These are phyloP conservation scores for Monodelphis domestica DNA, from an alignment of 2,797 vertebrate genomes.

Conservation along the genomic window DNA sequence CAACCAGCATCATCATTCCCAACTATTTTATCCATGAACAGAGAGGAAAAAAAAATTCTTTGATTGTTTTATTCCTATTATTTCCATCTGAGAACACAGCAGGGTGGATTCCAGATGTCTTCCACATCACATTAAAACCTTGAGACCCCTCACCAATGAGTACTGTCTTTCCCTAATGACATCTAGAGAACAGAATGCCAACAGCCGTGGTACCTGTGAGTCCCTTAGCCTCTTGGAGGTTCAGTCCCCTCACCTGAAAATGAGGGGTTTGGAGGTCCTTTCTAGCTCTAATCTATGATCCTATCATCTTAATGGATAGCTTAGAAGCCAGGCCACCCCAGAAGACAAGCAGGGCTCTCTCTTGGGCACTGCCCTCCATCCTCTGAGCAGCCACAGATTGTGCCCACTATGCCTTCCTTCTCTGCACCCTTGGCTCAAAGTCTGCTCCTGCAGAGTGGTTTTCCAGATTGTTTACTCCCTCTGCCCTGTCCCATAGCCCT, in stretches of 20 bases:
- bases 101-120: not conserved
- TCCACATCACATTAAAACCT: not conserved
- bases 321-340: not conserved
- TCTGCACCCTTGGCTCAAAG: not conserved
- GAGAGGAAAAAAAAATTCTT: not conserved
- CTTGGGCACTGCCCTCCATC: not conserved
- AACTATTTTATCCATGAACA: not conserved
- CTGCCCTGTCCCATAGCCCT: not conserved
- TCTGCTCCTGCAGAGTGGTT: not conserved
- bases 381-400: not conserved
- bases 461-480: not conserved
- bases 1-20: not conserved
- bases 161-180: not conserved
- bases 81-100: not conserved
- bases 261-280: not conserved
- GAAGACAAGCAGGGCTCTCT: not conserved
- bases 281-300: not conserved
- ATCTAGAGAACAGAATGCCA: not conserved
- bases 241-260: not conserved
- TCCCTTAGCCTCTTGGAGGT: not conserved
- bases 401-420: not conserved
- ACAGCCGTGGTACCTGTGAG: not conserved
- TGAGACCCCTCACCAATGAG: not conserved
- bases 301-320: not conserved
- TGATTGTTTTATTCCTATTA: not conserved